Evolutionary conservation across 2,888 invertebrate species (phyloP), one percentile per base, ranked within the genome.

Genomic region (Aradus depressus): DNA sequence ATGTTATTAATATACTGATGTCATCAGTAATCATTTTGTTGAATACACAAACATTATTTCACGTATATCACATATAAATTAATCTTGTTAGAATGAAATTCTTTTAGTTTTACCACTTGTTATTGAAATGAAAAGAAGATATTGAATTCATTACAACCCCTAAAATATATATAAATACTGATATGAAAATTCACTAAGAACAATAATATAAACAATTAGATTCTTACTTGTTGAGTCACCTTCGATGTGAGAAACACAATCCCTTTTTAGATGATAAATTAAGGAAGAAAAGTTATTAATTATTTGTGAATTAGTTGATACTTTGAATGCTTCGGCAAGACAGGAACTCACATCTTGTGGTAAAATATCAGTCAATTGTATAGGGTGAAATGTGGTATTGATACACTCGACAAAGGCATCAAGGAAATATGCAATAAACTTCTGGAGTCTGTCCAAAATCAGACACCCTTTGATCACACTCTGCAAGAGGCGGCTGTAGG

Each of bases 381-480:
- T n/a, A n/a, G n/a, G n/a, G n/a, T n/a, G n/a, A n/a, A 28, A 32
- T 26, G 43, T 35, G 12, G 37, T 43, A 16, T 23, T 45, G 14
- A 55, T 18, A 38, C 42, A 32, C 4, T 43, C 43, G 28, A 47
- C 49, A 23, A 56, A 21, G 16, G 50, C 32, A 6, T 26, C 34
- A 6, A 56, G 45, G 16, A 56, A 41, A n/a, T 23, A 22, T 10
- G 54, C 18, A 8, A 54, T 19, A 19, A 54, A 39, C 34, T 54
- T 56, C 28, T 52, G 56, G 5, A 54, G 41, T 10, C 56, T 37
- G 18, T 53, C 51, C 19, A 52, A 21, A 47, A 50, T 41, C 14
- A 41, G 22, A n/a, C 37, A 39, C 6, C 56, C 56, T 12, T 38
- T 19, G 16, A 52, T 31, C 22, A 51, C 48, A 21, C 39, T 28